Percentiles rank a stretch among this genome's conserved stretches.
Evolutionary conservation across 2,113 vertebrate species (phyloP).

Genomic region (Tringa solitaria): DNA sequence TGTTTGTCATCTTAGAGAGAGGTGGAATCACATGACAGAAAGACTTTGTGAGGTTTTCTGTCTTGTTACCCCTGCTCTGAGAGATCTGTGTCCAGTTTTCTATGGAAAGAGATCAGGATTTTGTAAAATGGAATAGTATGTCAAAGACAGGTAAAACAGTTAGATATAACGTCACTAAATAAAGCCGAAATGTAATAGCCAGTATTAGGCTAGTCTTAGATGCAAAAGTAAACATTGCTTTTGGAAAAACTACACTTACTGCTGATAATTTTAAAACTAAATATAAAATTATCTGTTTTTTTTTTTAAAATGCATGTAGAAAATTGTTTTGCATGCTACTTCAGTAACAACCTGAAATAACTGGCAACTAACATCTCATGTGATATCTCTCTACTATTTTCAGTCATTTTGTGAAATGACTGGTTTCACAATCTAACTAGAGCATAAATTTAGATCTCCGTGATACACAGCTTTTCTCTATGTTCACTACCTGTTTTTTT

Average conservation of each 20-base stretch:
- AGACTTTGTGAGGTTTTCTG: background rate
- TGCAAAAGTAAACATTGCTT: background rate
- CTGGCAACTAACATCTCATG: background rate
- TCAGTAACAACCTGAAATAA: background rate
- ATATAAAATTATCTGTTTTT: background rate
- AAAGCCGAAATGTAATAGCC: background rate
- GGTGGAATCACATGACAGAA: background rate
- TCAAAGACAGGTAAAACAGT: background rate
- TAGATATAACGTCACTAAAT: background rate
- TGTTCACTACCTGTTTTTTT: background rate
- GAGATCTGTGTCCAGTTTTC: background rate
- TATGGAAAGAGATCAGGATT: background rate
- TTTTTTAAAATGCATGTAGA: background rate
- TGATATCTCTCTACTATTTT: slow-evolving; percentile 8
- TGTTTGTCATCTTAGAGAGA: background rate
- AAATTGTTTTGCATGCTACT: background rate
- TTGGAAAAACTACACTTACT: background rate
- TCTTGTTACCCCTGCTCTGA: background rate
- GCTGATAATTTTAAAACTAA: background rate
- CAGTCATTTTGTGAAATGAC: slow-evolving; percentile 36
- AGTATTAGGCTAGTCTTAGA: background rate
- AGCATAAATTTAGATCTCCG: background rate
- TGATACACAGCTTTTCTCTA: background rate
- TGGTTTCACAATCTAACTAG: background rate
- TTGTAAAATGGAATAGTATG: background rate